Conservation (phyloP, 2,113 vertebrate genomes). For the Halichoerus grypus region DNA sequence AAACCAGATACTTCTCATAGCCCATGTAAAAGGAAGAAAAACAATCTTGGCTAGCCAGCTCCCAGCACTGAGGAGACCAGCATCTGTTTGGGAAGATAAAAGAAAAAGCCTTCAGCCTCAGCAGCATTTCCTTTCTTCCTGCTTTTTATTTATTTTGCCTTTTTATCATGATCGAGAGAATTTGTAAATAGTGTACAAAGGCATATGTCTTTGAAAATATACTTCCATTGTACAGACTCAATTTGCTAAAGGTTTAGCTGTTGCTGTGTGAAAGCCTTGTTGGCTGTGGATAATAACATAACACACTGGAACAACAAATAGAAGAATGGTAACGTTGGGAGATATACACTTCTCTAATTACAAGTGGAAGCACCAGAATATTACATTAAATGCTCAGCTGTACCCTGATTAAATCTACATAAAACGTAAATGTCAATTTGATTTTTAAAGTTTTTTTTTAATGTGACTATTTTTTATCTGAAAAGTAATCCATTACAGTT, state of each 20-base stretch:
- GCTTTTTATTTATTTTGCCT: conserved; percentile 87
- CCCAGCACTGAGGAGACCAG: conserved; percentile 84
- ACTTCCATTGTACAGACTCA: conserved; percentile 85
- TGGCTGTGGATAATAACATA: conserved; percentile 60
- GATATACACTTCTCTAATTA: conserved; percentile 62
- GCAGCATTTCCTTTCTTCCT: conserved; percentile 85
- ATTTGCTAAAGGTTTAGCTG: conserved; percentile 79
- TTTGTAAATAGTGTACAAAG: conserved; percentile 90
- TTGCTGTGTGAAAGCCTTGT: conserved; percentile 73
- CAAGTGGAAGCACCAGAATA: conserved; percentile 64
- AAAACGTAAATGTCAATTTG: conserved; percentile 75
- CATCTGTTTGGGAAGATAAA: conserved; percentile 88
- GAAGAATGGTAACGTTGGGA: conserved; percentile 56
- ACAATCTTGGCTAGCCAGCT: conserved; percentile 93
- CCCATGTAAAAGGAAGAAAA: conserved; percentile 99
- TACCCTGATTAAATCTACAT: conserved; percentile 70
- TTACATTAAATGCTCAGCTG: conserved; percentile 70
- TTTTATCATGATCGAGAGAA: conserved; percentile 85
- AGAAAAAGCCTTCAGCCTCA: conserved; percentile 83
- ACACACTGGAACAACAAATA: conserved; percentile 39
- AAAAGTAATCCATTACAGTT: conserved; percentile 77
- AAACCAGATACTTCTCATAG: conserved; percentile 96
- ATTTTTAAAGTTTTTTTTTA: conserved; percentile 78
- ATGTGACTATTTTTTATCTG: conserved; percentile 83
- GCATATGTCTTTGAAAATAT: conserved; percentile 81